A percentile compares a stretch with the other conserved stretches of the same genome.
These are phyloP conservation scores for Pheucticus melanocephalus DNA, from an alignment of 2,113 vertebrate species.

Conservation along the genomic window DNA sequence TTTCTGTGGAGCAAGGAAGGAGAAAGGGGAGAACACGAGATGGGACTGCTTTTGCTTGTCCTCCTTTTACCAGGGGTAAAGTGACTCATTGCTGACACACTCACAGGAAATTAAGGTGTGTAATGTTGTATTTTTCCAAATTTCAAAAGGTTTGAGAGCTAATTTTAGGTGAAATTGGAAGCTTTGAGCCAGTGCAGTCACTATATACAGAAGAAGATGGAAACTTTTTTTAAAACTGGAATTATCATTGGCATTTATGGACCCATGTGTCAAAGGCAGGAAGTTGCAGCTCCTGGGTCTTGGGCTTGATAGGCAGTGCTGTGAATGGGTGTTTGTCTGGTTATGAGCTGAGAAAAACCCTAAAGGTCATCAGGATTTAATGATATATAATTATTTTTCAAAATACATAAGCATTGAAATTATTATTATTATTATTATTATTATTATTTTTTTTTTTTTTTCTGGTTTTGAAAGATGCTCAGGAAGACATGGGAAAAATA, in stretches of 20 bases:
- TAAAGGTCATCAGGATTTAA: background rate
- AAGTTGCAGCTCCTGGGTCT: background rate
- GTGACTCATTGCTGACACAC: background rate
- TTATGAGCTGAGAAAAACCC: background rate
- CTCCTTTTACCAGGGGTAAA: background rate
- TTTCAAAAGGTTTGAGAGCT: background rate
- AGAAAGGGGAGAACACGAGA: background rate
- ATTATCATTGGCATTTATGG: background rate
- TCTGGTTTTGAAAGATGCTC: background rate
- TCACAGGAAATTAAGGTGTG: background rate
- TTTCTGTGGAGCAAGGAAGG: background rate
- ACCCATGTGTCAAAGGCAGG: background rate
- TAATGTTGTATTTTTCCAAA: background rate
- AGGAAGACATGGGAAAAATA: background rate
- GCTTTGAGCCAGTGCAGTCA: background rate
- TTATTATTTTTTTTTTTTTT: too few species aligned
- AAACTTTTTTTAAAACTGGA: background rate
- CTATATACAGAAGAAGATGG: background rate
- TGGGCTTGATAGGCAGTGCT: background rate
- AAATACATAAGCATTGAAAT: background rate
- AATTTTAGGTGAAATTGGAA: background rate
- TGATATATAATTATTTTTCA: background rate
- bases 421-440: too few species aligned
- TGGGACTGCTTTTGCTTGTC: rapidly evolving
- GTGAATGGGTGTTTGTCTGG: background rate